phyloP scores from a whole-genome alignment of 1,140 invertebrate species.

The Diorhabda elongata region DNA sequence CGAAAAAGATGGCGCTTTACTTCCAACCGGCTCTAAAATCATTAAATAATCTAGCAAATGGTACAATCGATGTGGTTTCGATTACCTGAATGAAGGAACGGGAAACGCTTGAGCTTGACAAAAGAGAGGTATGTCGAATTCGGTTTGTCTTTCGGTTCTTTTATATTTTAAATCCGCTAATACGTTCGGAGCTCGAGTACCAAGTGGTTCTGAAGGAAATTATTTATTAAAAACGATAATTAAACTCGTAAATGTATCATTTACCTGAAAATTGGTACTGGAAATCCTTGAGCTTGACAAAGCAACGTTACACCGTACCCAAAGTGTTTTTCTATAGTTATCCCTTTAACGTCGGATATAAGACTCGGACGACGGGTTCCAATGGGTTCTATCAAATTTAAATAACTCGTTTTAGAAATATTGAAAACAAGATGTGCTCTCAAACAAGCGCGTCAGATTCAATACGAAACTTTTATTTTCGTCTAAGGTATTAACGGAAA shows the following conservation, averaged over 20 bases:
- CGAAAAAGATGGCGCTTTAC: conserved; percentile 67
- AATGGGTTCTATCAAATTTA: conserved; percentile 52
- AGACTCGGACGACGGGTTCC: conserved; percentile 50
- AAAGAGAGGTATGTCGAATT: conserved; percentile 46
- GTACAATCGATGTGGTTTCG: not conserved
- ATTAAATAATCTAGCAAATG: conserved; percentile 58
- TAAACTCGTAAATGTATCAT: not conserved
- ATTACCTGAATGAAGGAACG: conserved; percentile 52
- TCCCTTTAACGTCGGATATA: conserved; percentile 50
- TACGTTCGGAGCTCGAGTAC: conserved; percentile 58
- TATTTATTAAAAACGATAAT: not conserved
- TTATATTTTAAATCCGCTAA: conserved; percentile 61
- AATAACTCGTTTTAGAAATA: no score
- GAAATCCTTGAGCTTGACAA: conserved; percentile 73
- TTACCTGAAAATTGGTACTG: conserved; percentile 52
- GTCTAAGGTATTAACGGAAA: no score
- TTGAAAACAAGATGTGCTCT: no score
- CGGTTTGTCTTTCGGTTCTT: conserved; percentile 47
- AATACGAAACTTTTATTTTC: no score
- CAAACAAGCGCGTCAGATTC: no score
- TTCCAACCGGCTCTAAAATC: conserved; percentile 62
- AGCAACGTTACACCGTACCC: conserved; percentile 55
- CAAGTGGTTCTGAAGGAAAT: conserved; percentile 19
- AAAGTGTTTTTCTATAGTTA: conserved; percentile 40
- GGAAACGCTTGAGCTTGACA: conserved; percentile 57